A percentile compares a stretch with the other conserved stretches of the same genome.
Evolutionary conservation across 2,113 vertebrate species (phyloP).

Genomic region (Atractosteus spatula): DNA sequence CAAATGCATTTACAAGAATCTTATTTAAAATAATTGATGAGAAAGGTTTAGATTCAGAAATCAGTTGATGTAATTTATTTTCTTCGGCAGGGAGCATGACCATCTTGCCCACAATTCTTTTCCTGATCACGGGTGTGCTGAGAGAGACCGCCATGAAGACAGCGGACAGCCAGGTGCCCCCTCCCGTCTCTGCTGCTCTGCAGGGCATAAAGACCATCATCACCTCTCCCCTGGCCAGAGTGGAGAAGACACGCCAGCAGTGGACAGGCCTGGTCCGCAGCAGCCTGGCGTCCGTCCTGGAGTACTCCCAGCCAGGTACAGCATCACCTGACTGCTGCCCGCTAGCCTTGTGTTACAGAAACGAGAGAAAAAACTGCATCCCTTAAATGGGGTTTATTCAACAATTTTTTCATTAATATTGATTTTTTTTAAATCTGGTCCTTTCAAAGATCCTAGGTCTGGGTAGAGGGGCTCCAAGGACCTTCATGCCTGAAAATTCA

Average conservation of each 20-base stretch:
- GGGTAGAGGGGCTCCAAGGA: too few relatives aligned
- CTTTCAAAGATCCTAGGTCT: too few relatives aligned
- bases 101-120: slow-evolving; percentile 90
- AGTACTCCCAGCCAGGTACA: slow-evolving; percentile 85
- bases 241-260: slow-evolving; percentile 79
- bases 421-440: too few relatives aligned
- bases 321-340: background rate
- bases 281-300: slow-evolving; percentile 87
- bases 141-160: slow-evolving; percentile 88
- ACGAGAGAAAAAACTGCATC: too few relatives aligned
- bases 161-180: slow-evolving; percentile 74
- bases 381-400: too few relatives aligned
- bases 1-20: too few relatives aligned
- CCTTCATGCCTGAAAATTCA: too few relatives aligned
- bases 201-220: slow-evolving; percentile 93
- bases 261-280: slow-evolving; percentile 93
- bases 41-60: too few relatives aligned
- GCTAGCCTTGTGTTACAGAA: too few relatives aligned
- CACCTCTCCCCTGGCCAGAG: slow-evolving; percentile 77
- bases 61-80: slow-evolving; percentile 26
- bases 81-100: slow-evolving; percentile 85
- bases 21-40: too few relatives aligned
- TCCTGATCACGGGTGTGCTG: slow-evolving; percentile 89
- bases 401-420: too few relatives aligned
- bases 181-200: slow-evolving; percentile 84